These are phyloP conservation scores for Oryzias javanicus DNA, from an alignment of 2,113 vertebrate genomes.

Conservation along the genomic window DNA sequence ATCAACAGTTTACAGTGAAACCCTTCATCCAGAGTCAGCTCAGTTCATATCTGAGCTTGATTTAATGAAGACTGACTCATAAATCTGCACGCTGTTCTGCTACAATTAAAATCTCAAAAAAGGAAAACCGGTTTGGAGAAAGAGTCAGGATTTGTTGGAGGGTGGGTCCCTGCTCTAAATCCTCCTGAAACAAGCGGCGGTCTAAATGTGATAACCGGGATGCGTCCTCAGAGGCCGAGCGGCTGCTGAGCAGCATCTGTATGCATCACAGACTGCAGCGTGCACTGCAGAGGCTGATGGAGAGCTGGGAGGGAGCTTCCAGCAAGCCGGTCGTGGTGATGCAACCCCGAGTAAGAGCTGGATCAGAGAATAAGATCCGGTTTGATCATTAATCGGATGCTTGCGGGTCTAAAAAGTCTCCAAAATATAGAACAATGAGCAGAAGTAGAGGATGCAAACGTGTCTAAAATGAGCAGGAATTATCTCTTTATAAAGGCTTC, in stretches of 20 bases:
- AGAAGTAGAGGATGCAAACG: no score
- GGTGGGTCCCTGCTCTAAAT: conserved; percentile 11
- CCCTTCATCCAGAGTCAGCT: no score
- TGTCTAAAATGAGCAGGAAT: no score
- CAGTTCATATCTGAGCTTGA: no score
- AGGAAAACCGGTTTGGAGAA: not conserved
- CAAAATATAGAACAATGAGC: no score
- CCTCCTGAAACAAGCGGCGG: conserved; percentile 19
- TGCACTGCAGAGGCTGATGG: conserved; percentile 52
- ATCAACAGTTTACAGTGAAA: no score
- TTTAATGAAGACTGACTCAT: no score
- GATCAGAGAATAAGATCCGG: not conserved
- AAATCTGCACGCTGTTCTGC: no score
- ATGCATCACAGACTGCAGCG: conserved; percentile 62
- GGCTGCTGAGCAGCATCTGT: conserved; percentile 58
- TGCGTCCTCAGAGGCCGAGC: conserved; percentile 28
- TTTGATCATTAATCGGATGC: no score
- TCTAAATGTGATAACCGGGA: conserved; percentile 46
- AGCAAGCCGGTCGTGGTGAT: conserved; percentile 49
- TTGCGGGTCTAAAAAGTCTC: no score
- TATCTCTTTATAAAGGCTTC: no score
- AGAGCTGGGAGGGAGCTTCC: conserved; percentile 28
- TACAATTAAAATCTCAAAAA: not conserved
- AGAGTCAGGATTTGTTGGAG: conserved; percentile 5
- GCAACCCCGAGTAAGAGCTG: conserved; percentile 64